phyloP scores from a whole-genome alignment of 2,113 vertebrate species.

The Ptilorrhoa leucosticta region DNA sequence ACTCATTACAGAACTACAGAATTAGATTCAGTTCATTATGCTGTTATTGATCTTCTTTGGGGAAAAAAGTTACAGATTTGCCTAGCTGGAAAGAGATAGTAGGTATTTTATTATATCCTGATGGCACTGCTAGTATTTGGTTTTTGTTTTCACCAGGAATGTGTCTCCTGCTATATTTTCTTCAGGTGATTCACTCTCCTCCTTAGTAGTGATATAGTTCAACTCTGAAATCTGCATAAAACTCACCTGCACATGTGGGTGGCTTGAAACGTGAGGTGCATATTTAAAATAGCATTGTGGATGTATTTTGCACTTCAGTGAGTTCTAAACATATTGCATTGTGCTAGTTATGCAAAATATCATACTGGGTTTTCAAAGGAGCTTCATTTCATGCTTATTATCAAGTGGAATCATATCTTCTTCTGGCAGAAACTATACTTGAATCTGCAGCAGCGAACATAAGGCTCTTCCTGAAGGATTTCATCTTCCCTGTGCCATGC shows the following conservation, averaged over 20 bases:
- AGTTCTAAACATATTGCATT: neutral
- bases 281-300: neutral
- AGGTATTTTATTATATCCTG: neutral
- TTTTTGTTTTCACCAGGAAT: neutral
- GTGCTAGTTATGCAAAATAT: neutral
- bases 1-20: neutral
- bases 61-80: neutral
- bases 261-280: neutral
- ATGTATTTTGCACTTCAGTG: neutral
- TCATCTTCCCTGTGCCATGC: neutral
- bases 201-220: neutral
- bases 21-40: neutral
- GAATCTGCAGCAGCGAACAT: neutral
- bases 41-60: neutral
- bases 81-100: neutral
- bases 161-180: neutral
- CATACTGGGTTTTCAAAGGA: neutral
- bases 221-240: neutral
- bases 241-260: neutral
- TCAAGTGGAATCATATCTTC: neutral
- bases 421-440: neutral
- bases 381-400: neutral
- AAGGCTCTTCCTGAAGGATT: neutral
- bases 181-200: neutral
- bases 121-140: neutral